These are phyloP conservation scores for Sander vitreus DNA, from an alignment of 2,113 vertebrate genomes.

Conservation along the genomic window DNA sequence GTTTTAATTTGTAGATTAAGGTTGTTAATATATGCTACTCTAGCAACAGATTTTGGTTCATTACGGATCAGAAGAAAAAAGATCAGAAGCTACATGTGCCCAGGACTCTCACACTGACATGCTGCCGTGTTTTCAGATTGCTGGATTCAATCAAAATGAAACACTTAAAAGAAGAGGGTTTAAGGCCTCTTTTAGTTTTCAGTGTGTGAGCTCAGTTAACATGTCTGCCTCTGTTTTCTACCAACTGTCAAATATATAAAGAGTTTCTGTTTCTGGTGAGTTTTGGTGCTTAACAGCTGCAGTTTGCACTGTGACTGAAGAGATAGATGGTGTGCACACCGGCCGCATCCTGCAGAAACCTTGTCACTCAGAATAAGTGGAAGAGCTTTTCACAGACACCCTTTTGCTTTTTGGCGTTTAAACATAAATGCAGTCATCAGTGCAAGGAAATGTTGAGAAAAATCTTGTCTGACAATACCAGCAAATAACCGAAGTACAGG, in stretches of 20 bases:
- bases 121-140: not conserved
- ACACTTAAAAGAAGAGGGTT: not conserved
- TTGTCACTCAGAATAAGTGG: not conserved
- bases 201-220: not conserved
- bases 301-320: not conserved
- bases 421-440: not conserved
- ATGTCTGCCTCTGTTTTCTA: not conserved
- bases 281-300: not conserved
- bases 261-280: not conserved
- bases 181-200: not conserved
- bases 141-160: not conserved
- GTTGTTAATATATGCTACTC: not conserved
- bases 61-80: not conserved
- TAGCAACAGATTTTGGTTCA: conserved; percentile 13
- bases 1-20: conserved; percentile 21
- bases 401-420: not conserved
- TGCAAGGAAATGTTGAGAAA: not conserved
- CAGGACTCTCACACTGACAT: not conserved
- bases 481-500: not conserved
- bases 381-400: not conserved
- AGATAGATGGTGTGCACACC: not conserved
- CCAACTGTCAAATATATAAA: not conserved
- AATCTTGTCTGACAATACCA: too few relatives aligned
- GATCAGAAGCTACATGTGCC: not conserved
- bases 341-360: conserved; percentile 14